phyloP scores from a whole-genome alignment of 2,888 invertebrate genomes.

The Ecdyonurus torrentis region DNA sequence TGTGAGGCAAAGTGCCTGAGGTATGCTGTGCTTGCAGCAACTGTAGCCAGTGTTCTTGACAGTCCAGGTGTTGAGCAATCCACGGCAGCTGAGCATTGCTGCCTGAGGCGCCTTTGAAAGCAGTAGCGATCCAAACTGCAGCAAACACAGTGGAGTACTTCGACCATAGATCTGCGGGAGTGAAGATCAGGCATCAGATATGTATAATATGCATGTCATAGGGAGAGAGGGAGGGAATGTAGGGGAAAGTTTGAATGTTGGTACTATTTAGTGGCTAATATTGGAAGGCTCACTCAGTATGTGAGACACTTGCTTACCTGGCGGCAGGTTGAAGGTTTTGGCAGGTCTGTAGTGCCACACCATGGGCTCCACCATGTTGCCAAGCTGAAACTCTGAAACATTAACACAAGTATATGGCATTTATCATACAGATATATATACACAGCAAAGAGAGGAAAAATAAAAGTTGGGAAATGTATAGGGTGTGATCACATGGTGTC shows the following conservation, averaged over 20 bases:
- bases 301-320: no score
- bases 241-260: no score
- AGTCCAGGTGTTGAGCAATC: slow-evolving; percentile 51
- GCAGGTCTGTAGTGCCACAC: slow-evolving; percentile 47
- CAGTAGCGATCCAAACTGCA: slow-evolving; percentile 59
- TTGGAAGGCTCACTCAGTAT: no score
- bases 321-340: slow-evolving; percentile 32
- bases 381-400: slow-evolving; percentile 38
- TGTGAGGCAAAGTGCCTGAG: slow-evolving; percentile 32
- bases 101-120: slow-evolving; percentile 76
- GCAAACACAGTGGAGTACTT: slow-evolving; percentile 49
- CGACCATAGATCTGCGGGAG: slow-evolving; percentile 41
- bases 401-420: no score
- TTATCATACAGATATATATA: no score
- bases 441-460: no score
- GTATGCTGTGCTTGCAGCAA: slow-evolving; percentile 34
- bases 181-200: slow-evolving; percentile 3
- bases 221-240: neutral
- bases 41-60: slow-evolving; percentile 54
- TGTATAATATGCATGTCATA: neutral
- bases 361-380: slow-evolving; percentile 45
- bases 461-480: no score
- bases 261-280: neutral
- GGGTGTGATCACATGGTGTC: no score
- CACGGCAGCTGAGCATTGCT: slow-evolving; percentile 51